Evolutionary conservation across 2,888 invertebrate genomes (phyloP), one percentile per base, ranked within the genome.

Genomic region (Coelinius sp.): DNA sequence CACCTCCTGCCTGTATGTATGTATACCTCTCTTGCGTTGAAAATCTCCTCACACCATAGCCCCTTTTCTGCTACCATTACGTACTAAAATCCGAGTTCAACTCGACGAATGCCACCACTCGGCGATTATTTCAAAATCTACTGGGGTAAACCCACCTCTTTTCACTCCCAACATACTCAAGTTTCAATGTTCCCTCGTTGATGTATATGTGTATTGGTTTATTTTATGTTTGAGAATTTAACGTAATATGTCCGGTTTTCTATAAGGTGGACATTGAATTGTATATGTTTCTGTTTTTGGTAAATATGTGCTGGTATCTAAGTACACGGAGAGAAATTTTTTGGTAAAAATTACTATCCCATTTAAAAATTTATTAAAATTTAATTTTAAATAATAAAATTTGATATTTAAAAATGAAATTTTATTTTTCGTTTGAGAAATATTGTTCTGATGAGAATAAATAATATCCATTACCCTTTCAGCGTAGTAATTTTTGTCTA

Each of bases 41-140:
- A 63, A 69, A 67, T 70, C 75, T 75, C 71, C 76, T 73, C 73
- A 73, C 75, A 77, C 75, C 65, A 81, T 82, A 76, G 68, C 56
- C 53, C 49, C 52, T 25, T 38, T 59, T 31, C 64, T 17, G 12
- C 53, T 22, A 59, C 67, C 65, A 64, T 64, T 52, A 53, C 38
- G 24, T 22, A 25, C 49, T 59, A 59, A n/a, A 59, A 59, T 59
- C 59, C 35, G 27, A 69, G 67, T 71, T 73, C 64, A 56, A 72
- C 65, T 59, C 73, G 67, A 67, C 53, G 73, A 64, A 73, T 74
- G 68, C 70, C 49, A 73, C 64, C 67, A 63, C 67, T 69, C 68
- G 71, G 20, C 59, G 59, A 59, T 59, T 59, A 35, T 59, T 59
- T 59, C 35, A 35, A 59, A 59, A 59, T 31, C 31, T 27, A 56